A percentile compares a stretch with the other conserved stretches of the same genome.
Evolutionary conservation across 2,888 invertebrate species (phyloP).

Genomic region (Vesta saturnalis): DNA sequence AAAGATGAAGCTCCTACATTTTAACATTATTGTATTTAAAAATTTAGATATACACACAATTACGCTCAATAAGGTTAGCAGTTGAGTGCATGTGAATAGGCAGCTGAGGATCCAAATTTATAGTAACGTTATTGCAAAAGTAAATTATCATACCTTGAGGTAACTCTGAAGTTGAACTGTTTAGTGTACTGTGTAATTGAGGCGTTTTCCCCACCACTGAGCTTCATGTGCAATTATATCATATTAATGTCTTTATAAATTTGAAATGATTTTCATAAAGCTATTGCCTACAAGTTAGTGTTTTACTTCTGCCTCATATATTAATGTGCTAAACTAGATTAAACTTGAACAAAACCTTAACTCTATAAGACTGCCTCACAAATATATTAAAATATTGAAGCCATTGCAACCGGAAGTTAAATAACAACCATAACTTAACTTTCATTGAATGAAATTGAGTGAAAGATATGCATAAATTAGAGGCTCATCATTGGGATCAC

Average conservation of each 20-base stretch:
- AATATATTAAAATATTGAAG: no score
- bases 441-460: no score
- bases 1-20: no score
- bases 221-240: slow-evolving; percentile 30
- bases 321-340: neutral
- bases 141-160: neutral
- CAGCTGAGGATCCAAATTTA: neutral
- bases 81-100: neutral
- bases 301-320: neutral
- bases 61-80: neutral
- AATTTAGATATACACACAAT: no score
- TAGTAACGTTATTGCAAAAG: neutral
- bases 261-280: slow-evolving; percentile 21
- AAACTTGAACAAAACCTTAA: neutral
- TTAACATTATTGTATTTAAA: no score
- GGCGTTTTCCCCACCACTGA: slow-evolving; percentile 35
- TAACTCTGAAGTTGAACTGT: slow-evolving; percentile 18
- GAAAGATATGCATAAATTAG: no score
- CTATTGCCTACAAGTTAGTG: neutral
- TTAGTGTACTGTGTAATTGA: slow-evolving; percentile 38
- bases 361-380: no score
- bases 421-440: no score
- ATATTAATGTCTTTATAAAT: slow-evolving; percentile 36
- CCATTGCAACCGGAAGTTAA: no score
- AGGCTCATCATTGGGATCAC: no score